Evolutionary conservation across 2,797 vertebrate species (phyloP).

Genomic region (Pangasius djambal): DNA sequence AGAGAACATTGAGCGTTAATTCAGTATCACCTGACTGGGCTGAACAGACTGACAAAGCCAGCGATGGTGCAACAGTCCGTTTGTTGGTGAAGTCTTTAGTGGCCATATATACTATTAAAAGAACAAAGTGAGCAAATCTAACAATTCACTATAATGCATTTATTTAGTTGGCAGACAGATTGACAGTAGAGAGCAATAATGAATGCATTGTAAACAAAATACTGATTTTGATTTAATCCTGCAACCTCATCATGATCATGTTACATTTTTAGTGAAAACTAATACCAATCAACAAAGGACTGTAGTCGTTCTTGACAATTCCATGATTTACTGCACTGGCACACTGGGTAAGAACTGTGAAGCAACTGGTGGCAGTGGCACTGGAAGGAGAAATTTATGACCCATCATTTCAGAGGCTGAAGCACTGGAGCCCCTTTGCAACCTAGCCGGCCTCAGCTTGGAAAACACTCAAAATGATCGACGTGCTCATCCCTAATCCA

Average conservation of each 20-base stretch:
- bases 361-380: background rate
- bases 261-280: background rate
- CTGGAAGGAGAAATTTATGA: background rate
- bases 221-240: background rate
- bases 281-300: background rate
- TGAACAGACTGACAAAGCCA: background rate
- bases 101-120: background rate
- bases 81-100: background rate
- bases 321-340: background rate
- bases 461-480: background rate
- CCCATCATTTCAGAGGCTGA: background rate
- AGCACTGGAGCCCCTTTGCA: background rate
- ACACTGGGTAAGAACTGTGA: background rate
- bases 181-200: background rate
- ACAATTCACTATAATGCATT: background rate
- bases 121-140: background rate
- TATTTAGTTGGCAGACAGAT: background rate
- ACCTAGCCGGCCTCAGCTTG: background rate
- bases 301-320: background rate
- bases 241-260: background rate
- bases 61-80: background rate
- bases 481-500: background rate
- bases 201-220: background rate
- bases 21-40: background rate
- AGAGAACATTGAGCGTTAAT: background rate